These are phyloP conservation scores for Tychaedon coryphoeus DNA, from an alignment of 2,113 vertebrate genomes.

Conservation along the genomic window DNA sequence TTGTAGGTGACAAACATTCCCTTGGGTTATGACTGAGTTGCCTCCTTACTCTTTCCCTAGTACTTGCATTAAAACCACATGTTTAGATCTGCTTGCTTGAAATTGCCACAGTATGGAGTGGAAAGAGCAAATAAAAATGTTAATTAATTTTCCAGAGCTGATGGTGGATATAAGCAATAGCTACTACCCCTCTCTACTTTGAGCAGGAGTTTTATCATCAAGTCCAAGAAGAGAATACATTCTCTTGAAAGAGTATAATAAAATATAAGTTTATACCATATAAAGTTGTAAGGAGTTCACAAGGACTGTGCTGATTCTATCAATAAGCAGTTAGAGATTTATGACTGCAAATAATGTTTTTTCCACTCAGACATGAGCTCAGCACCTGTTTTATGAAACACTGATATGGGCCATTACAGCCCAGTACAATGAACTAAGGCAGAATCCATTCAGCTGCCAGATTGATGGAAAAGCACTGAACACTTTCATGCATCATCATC, in stretches of 20 bases:
- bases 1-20: not conserved
- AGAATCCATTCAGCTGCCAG: rapidly evolving
- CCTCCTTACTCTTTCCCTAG: not conserved
- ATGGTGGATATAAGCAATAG: not conserved
- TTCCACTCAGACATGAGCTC: not conserved
- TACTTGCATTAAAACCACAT: not conserved
- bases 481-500: not conserved
- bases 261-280: not conserved
- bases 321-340: not conserved
- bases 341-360: not conserved
- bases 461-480: not conserved
- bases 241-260: not conserved
- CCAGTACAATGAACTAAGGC: too few relatives aligned
- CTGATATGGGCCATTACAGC: not conserved
- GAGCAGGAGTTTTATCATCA: not conserved
- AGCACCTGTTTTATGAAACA: not conserved
- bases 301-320: not conserved
- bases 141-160: not conserved
- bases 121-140: conserved; percentile 2
- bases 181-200: not conserved
- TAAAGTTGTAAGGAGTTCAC: not conserved
- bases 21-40: not conserved
- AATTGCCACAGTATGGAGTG: not conserved
- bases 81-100: not conserved
- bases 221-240: not conserved